Evolutionary conservation across 2,888 invertebrate species (phyloP).

Genomic region (Ptilodon capucinus): DNA sequence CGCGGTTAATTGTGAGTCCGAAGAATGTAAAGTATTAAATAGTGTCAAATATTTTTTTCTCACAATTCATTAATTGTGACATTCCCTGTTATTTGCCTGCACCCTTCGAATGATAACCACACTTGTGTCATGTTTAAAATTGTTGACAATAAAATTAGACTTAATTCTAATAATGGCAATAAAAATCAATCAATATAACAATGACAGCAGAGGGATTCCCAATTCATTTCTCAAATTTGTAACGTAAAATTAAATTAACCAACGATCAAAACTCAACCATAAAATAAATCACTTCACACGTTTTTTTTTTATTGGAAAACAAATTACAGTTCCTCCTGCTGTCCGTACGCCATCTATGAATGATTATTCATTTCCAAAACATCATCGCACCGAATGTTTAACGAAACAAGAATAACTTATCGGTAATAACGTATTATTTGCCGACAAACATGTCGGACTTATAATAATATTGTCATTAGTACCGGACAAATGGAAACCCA

Average conservation of each 20-base stretch:
- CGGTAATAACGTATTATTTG: conserved; percentile 55
- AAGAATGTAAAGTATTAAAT: too few species aligned
- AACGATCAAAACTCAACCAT: neutral
- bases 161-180: too few species aligned
- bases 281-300: neutral
- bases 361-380: conserved; percentile 45
- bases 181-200: neutral
- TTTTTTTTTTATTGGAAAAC: neutral
- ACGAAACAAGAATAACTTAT: conserved; percentile 53
- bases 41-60: too few species aligned
- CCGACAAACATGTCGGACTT: conserved; percentile 49
- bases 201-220: neutral
- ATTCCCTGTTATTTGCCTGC: too few species aligned
- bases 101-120: too few species aligned
- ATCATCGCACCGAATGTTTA: conserved; percentile 42
- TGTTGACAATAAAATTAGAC: too few species aligned
- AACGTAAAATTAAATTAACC: neutral
- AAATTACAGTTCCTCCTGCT: conserved; percentile 26
- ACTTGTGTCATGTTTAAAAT: too few species aligned
- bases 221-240: neutral
- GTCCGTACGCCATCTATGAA: conserved; percentile 36
- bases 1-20: too few species aligned
- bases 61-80: too few species aligned
- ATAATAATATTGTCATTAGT: conserved; percentile 72
- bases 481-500: conserved; percentile 34